Base-by-base conservation (phyloP, 2,888 invertebrate genomes). In the Pseudanteris insignis region DNA sequence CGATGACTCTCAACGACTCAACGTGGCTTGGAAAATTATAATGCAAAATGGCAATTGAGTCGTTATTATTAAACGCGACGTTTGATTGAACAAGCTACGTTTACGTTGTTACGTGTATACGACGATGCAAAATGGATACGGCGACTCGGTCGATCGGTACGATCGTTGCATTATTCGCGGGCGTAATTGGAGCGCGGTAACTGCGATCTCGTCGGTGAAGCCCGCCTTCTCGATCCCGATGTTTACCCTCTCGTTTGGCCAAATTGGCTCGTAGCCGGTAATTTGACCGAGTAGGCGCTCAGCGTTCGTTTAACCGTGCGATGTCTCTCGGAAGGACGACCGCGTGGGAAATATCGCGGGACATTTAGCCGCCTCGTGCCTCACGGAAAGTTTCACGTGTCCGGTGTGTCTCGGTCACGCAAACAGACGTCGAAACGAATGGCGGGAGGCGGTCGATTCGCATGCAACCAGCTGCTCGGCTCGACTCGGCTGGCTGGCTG, bases 381-480 rank as follows among this genome's bases (percentile, higher is more conserved):
- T 33, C 29, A 8, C 9, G 21, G 26, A 14, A 29, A 12, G 32
- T 48, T 50, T 58, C 37, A 30, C 41, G 55, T n/a, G n/a, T 41
- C 36, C 57, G 38, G 40, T 5, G 46, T 10, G 41, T 30, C n/a
- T n/a, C 37, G 48, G 48, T 57, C 57, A 53, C 47, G 53, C 47
- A 40, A 51, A 44, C 12, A n/a, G 13, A 24, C 36, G 26, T 11
- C 14, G 9, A 12, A 25, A 41, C 40, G 15, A 50, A 38, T 14
- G 40, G 15, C 50, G 38, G 38, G 28, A 38, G 30, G 18, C 44
- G 59, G 60, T 54, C 50, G 61, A 61, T 61, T 50, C 54, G 44
- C 26, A n/a, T 43, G 55, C 51, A 40, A 54, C 37, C 59, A 64
- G 66, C 75, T 59, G 53, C 57, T 55, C 38, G 14, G 44, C 38